Base-by-base conservation (phyloP, 2,797 vertebrate genomes). In the Notolabrus celidotus region DNA sequence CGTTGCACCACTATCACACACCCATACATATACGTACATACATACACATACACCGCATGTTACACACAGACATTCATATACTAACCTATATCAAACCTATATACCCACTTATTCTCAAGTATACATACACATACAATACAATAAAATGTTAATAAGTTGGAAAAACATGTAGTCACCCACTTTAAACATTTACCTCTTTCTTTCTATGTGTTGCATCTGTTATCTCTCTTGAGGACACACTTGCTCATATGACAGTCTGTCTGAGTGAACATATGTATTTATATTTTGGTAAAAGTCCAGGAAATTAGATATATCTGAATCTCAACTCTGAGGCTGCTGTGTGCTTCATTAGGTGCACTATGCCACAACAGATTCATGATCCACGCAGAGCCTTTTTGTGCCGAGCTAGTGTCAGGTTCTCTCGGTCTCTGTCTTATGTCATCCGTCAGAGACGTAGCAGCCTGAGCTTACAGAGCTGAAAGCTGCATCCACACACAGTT, bases 361-460 rank as follows among this genome's bases (percentile, higher is more conserved):
- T 47, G 39, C 20, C 49, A 74, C 69, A 73, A 51, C 62, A 61
- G 67, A 45, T 34, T 43, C 67, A 19, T 31, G 16, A 66, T 76
- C 54, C 17, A 22, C 49, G 15, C 33, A 55, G 57, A 77, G 61
- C 50, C 27, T 45, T 68, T 64, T 64, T 85, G 74, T 73, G 25
- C 61, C 33, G 62, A 74, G 79, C 73, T 34, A 17, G 63, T 79
- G 72, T 85, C 80, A 45, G 63, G 65, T 70, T 80, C 50, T 45
- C 33, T 42, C 43, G 29, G 59, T 81, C 17, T 14, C 66, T 69
- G 66, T 73, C 58, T 64, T 72, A 68, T 74, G 58, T 78, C 63
- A 60, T 73, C 50, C 45, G 51, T 75, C 76, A 74, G 31, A 57
- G 79, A 79, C 56, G 43, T 29, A 57, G 66, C 36, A 45, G 45